Base-by-base conservation (phyloP, 2,797 vertebrate species). In the Gambusia yucatana region DNA sequence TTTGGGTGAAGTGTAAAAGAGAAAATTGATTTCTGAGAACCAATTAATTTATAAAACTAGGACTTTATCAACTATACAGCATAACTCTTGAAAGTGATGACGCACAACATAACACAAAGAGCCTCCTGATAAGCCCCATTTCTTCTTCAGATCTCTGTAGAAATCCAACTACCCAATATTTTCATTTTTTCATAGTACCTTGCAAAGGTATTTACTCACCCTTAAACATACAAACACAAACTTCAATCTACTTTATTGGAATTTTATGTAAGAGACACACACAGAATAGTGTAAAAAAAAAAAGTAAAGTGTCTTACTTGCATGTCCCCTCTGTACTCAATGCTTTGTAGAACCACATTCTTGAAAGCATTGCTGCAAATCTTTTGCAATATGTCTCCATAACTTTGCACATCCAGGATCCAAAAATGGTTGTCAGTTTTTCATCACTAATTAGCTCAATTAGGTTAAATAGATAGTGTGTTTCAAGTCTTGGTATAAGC, bases 1-100 rank as follows among this genome's bases (percentile, higher is more conserved):
- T 57, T 75, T 71, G 73, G 73, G 41, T 16, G 41, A 69, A 69
- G 41, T 16, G 41, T 46, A 44, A 44, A 28, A 70, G 13, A 44
- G 2, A 46, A 22, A 69, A n/a, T 2, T 0, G 25, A 67, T 41
- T 16, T 67, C 57, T 59, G 16, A 59, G 57, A 30, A 59, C 13
- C 57, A 16, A 13, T 16, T 36, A 17, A 36, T 17, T 33, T 17
- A 63, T 43, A 43, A 41, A 69, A 67, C 63, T 6, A 16, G 17
- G 30, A 65, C 3, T 20, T 65, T 7, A 41, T 67, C 63, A 39
- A 39, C 20, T 20, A 39, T 67, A 36, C 4, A 39, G 36, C 14
- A 22, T 22, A 67, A 67, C 25, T 69, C 22, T 25, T n/a, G 22
- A 41, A 69, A 69, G 39, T 5, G 3, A 43, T n/a, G 25, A 43